These are phyloP conservation scores for Neodiprion pinetum DNA, from an alignment of 1,140 invertebrate genomes.

Conservation along the genomic window DNA sequence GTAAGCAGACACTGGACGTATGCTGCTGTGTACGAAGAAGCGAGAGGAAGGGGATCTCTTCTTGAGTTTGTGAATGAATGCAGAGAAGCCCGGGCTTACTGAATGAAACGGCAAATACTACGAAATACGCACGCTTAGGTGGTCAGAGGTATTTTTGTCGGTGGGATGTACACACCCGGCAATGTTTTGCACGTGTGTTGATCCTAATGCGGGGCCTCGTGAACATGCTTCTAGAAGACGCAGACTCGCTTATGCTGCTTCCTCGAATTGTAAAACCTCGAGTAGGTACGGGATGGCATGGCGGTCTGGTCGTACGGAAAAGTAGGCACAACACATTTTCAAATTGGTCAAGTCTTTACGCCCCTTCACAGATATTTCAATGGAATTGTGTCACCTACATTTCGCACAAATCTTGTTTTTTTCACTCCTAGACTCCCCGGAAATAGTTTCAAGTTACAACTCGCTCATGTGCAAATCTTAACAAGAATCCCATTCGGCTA, in stretches of 20 bases:
- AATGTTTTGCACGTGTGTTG: not conserved
- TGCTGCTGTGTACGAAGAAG: not conserved
- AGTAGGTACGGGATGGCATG: not conserved
- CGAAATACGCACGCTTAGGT: conserved; percentile 6
- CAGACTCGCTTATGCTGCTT: not conserved
- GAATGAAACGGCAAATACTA: conserved; percentile 1
- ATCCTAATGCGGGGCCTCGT: not conserved
- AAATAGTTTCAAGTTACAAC: not conserved
- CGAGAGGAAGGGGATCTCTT: not conserved
- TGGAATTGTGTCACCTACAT: not conserved
- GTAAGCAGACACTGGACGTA: not conserved
- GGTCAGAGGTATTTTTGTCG: not conserved
- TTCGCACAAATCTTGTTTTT: too few relatives aligned
- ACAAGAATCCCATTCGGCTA: too few relatives aligned
- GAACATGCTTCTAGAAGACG: not conserved
- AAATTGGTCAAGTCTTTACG: not conserved
- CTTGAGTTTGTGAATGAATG: not conserved
- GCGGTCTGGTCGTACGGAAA: not conserved
- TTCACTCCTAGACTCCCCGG: not conserved
- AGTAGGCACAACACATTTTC: not conserved
- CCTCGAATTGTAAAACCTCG: not conserved
- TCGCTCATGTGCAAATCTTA: not conserved
- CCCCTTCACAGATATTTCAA: not conserved
- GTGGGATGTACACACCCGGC: too few relatives aligned
- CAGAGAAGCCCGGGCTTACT: not conserved